phyloP scores from a whole-genome alignment of 2,888 invertebrate genomes.

The Himalopsyche kuldschensis region DNA sequence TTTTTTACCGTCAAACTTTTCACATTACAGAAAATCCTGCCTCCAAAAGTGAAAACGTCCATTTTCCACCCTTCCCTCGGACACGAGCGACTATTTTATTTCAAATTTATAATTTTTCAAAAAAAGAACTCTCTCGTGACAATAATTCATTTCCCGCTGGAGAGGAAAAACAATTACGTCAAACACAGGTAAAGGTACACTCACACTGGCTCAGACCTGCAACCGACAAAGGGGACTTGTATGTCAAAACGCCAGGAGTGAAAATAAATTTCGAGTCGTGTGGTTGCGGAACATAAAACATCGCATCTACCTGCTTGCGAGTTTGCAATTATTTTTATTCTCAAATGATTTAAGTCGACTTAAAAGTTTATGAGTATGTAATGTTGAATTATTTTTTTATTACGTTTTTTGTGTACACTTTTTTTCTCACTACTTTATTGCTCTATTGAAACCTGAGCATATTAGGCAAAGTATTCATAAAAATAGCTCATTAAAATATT shows the following conservation, averaged over 20 bases:
- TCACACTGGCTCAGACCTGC: conserved; percentile 3
- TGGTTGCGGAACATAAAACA: neutral
- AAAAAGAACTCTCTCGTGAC: conserved; percentile 7
- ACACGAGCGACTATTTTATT: neutral
- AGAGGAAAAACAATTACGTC: conserved; percentile 36
- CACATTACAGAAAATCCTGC: neutral
- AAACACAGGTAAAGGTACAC: conserved; percentile 21
- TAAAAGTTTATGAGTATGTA: neutral
- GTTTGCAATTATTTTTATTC: neutral
- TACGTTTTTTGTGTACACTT: no score
- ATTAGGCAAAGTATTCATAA: no score
- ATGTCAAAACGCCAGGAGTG: conserved; percentile 18
- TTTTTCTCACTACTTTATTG: no score
- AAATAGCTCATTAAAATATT: no score
- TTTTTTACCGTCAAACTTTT: neutral
- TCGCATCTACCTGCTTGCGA: neutral
- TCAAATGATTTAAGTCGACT: neutral
- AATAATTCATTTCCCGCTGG: conserved; percentile 32
- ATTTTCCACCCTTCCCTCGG: neutral
- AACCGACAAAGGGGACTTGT: conserved; percentile 17
- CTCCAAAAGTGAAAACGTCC: neutral
- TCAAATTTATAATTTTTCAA: neutral
- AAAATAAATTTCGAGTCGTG: conserved; percentile 16
- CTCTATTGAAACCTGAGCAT: no score
- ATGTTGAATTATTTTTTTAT: neutral